Percentiles rank a stretch among this genome's conserved stretches.
Conservation (phyloP, 2,888 invertebrate genomes). For the Dicyrtoma fusca region DNA sequence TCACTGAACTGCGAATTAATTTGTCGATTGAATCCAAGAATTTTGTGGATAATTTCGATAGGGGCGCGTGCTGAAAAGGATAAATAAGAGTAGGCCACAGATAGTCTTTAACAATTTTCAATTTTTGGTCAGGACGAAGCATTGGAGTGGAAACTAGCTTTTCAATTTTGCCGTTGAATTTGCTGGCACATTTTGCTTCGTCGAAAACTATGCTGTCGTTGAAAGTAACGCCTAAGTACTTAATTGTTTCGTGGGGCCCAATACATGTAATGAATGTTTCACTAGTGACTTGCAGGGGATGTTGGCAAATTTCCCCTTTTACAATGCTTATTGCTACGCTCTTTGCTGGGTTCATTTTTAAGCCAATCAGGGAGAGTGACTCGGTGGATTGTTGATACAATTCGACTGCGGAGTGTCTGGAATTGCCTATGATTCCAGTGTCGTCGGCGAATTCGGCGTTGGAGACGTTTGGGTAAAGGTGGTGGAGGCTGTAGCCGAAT, state of each 20-base stretch:
- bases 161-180: background rate
- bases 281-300: background rate
- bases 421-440: background rate
- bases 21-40: slow-evolving; percentile 2
- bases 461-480: background rate
- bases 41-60: background rate
- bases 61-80: slow-evolving; percentile 3
- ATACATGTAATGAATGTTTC: background rate
- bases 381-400: background rate
- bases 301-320: background rate
- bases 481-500: background rate
- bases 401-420: background rate
- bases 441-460: background rate
- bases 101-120: background rate
- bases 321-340: background rate
- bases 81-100: slow-evolving; percentile 13
- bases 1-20: background rate
- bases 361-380: background rate
- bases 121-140: slow-evolving; percentile 5
- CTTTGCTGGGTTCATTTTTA: background rate
- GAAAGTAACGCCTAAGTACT: background rate
- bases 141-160: background rate
- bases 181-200: background rate
- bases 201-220: background rate
- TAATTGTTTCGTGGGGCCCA: background rate